Evolutionary conservation across 2,113 vertebrate genomes (phyloP).

Genomic region (Pygoscelis adeliae): DNA sequence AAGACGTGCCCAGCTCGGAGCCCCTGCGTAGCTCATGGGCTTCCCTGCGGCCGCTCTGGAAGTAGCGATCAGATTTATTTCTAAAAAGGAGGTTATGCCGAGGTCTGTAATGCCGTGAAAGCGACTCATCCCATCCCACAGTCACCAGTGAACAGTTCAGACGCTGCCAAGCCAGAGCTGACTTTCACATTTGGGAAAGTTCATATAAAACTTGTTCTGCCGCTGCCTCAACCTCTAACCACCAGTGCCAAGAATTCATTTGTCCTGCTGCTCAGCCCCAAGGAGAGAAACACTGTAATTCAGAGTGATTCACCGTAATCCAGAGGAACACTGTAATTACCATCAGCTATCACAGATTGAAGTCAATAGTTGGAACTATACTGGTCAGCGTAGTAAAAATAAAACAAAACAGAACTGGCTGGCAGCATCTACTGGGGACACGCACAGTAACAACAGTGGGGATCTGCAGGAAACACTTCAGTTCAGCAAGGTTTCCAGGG

Average conservation of each 20-base stretch:
- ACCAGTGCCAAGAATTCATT: background rate
- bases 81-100: background rate
- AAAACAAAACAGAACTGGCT: background rate
- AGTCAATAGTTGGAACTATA: background rate
- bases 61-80: background rate
- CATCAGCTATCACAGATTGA: background rate
- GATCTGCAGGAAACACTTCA: background rate
- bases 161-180: background rate
- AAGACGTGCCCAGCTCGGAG: background rate
- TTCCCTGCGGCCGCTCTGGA: background rate
- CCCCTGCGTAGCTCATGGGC: background rate
- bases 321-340: background rate
- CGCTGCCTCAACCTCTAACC: background rate
- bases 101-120: background rate
- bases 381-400: background rate
- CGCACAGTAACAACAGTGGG: rapidly evolving
- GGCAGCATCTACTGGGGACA: background rate
- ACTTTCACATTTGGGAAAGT: background rate
- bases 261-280: background rate
- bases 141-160: background rate
- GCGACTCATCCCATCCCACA: background rate
- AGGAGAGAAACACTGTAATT: background rate
- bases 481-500: background rate
- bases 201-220: background rate
- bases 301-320: background rate